These are phyloP conservation scores for Aphidius ervi DNA, from an alignment of 1,140 invertebrate species.

Conservation along the genomic window DNA sequence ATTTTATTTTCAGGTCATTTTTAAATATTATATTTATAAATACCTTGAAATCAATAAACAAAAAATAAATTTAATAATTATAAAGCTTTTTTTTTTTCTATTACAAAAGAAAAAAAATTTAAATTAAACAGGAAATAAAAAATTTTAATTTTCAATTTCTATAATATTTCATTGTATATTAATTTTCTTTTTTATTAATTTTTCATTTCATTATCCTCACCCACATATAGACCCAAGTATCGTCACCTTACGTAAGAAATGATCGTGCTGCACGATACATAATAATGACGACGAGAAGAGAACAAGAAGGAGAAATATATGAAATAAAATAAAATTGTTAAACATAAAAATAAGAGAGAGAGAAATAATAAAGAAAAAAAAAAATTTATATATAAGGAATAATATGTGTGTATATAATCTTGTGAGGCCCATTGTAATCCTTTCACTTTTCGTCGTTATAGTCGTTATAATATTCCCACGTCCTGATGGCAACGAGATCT, in stretches of 20 bases:
- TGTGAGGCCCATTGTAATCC: constrained; percentile 21
- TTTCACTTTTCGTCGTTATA: constrained; percentile 22
- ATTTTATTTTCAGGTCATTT: too few species aligned
- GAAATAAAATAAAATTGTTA: constrained; percentile 13
- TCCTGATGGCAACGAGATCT: not conserved
- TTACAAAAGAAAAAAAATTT: too few species aligned
- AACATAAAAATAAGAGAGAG: not conserved
- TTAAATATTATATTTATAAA: too few species aligned
- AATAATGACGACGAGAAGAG: constrained; percentile 18
- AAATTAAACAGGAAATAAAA: too few species aligned
- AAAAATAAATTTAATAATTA: too few species aligned
- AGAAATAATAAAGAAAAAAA: constrained; percentile 15
- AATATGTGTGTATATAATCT: constrained; percentile 8
- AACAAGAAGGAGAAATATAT: not conserved
- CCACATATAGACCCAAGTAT: constrained; percentile 1
- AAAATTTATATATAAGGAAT: constrained; percentile 1
- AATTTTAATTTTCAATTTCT: not conserved
- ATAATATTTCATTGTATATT: not conserved
- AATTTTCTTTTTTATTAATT: not conserved
- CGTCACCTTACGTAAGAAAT: constrained; percentile 21
- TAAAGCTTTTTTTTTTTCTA: too few species aligned
- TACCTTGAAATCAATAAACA: too few species aligned
- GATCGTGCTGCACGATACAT: constrained; percentile 26
- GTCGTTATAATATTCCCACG: constrained; percentile 15
- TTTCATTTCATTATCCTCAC: constrained; percentile 6